Base-by-base conservation (phyloP, 2,888 invertebrate species). In the Blomia tropicalis region DNA sequence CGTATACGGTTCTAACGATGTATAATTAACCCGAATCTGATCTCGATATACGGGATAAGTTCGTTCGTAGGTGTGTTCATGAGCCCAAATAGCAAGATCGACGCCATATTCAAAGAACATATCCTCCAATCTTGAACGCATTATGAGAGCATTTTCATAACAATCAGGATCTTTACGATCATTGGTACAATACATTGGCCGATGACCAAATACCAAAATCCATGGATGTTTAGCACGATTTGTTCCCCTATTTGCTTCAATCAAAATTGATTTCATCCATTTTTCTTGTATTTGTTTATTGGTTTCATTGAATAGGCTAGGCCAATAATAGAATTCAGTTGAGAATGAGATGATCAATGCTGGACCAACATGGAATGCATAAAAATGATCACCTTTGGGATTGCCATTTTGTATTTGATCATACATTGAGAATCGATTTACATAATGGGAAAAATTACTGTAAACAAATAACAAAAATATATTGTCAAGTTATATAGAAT, bases 401-500 rank as follows among this genome's bases (percentile, higher is more conserved):
- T 32, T 73, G 17, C 36, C 17, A 36, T 7, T 7, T 64, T 72
- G 71, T 1, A 11, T 22, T 17, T 30, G 36, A 23, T 84, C 83
- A 0, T 93, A 93, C 93, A 95, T 93, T 62, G 81, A 82, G 76
- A 95, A 96, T 23, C 95, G 81, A 61, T 82, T 81, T 69, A 84
- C 83, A 75, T 95, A 96, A 76, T 96, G 88, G 67, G 88, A 87
- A 77, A 95, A 96, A 76, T 96, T 95, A n/a, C n/a, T n/a, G n/a
- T n/a, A n/a, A n/a, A n/a, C n/a, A n/a, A n/a, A n/a, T n/a, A n/a
- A n/a, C n/a, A n/a, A n/a, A n/a, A n/a, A n/a, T n/a, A n/a, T n/a
- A n/a, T n/a, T n/a, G n/a, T n/a, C n/a, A n/a, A n/a, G n/a, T n/a
- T n/a, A n/a, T n/a, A n/a, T n/a, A n/a, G n/a, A n/a, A n/a, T n/a